Conservation (phyloP, 92 coral and sea anemone species). For the Ricordea florida region DNA sequence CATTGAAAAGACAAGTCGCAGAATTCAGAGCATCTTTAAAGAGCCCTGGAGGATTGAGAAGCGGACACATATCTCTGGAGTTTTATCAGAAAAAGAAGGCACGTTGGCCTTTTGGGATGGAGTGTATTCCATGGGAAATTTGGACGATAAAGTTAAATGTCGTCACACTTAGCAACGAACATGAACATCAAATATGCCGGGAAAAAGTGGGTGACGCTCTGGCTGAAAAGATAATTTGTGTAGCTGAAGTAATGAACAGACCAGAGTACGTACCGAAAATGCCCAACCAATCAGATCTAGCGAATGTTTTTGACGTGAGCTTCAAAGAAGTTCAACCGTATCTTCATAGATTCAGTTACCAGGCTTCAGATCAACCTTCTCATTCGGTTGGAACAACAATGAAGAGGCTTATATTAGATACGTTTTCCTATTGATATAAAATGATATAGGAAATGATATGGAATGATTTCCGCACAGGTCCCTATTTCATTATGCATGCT, state of each 20-base stretch:
- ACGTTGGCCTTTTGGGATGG: conserved; percentile 96
- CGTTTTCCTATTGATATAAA: conserved; percentile 78
- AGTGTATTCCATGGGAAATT: conserved; percentile 95
- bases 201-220: conserved; percentile 94
- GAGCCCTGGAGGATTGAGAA: conserved; percentile 69
- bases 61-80: conserved; percentile 86
- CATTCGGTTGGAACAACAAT: conserved; percentile 88
- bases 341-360: conserved; percentile 78
- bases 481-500: no score
- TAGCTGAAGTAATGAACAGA: conserved; percentile 94
- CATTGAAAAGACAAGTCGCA: conserved; percentile 75
- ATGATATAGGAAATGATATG: background rate
- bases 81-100: conserved; percentile 93
- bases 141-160: conserved; percentile 90
- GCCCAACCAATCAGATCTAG: conserved; percentile 91
- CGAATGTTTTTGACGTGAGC: conserved; percentile 90
- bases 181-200: conserved; percentile 91
- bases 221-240: conserved; percentile 86
- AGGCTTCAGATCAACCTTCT: conserved; percentile 77
- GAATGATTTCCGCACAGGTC: no score
- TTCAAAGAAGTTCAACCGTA: conserved; percentile 87
- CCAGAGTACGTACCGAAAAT: conserved; percentile 96
- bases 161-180: conserved; percentile 77
- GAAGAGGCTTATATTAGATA: conserved; percentile 88
- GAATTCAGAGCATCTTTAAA: conserved; percentile 88